phyloP scores from a whole-genome alignment of 2,797 vertebrate genomes.

The Sebastes kiyomatsui region DNA sequence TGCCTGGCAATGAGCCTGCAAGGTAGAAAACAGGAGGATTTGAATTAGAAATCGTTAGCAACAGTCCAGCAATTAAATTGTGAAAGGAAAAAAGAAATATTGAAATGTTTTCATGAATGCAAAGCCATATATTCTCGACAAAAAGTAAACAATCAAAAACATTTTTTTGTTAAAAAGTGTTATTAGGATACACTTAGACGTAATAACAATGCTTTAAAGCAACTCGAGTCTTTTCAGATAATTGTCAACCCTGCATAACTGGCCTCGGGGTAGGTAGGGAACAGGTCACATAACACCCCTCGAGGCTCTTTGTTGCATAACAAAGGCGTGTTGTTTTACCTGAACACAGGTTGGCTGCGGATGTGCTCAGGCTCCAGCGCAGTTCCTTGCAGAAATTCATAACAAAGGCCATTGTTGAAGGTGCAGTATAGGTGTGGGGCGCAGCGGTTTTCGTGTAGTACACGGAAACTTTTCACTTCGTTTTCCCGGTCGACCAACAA shows the following conservation, averaged over 20 bases:
- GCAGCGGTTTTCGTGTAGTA: constrained; percentile 92
- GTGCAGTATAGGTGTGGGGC: constrained; percentile 95
- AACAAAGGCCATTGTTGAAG: constrained; percentile 97
- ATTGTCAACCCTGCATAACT: not conserved
- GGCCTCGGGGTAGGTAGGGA: accelerated
- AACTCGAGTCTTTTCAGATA: not conserved
- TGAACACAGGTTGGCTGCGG: constrained; percentile 89
- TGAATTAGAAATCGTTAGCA: not conserved
- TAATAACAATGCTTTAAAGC: not conserved
- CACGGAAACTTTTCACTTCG: constrained; percentile 96
- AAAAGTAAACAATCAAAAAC: not conserved
- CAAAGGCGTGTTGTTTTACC: constrained; percentile 71
- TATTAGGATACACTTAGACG: not conserved
- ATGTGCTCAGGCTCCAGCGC: constrained; percentile 94
- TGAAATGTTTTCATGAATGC: not conserved
- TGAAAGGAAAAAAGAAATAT: not conserved
- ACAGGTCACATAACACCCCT: not conserved
- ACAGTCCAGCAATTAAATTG: not conserved
- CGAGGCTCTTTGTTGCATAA: not conserved
- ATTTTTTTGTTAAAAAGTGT: not conserved
- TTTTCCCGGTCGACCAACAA: constrained; percentile 94
- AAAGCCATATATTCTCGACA: not conserved
- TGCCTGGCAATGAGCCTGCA: constrained; percentile 93
- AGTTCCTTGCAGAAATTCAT: constrained; percentile 94
- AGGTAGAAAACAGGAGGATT: not conserved